phyloP scores from a whole-genome alignment of 2,888 invertebrate species.

The Troides helena region DNA sequence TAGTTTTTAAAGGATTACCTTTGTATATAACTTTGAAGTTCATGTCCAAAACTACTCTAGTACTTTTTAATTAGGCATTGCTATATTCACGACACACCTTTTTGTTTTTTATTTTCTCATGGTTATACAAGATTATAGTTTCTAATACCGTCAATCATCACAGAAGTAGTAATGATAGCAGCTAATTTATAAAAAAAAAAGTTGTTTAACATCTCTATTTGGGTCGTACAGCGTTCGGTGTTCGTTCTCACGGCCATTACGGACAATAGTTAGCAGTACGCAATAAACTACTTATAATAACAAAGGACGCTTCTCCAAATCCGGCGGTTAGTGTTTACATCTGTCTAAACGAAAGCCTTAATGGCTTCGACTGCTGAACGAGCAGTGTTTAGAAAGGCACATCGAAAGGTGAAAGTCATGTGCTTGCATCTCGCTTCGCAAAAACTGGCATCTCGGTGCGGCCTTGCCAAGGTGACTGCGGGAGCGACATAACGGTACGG shows the following conservation, averaged over 20 bases:
- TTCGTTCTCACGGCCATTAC: constrained; percentile 26
- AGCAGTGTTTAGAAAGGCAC: constrained; percentile 74
- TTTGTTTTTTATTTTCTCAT: too few relatives aligned
- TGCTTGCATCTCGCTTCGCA: constrained; percentile 73
- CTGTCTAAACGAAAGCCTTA: constrained; percentile 22
- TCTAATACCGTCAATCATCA: too few relatives aligned
- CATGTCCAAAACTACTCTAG: too few relatives aligned
- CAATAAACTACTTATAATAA: constrained; percentile 5
- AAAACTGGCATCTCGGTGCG: constrained; percentile 74
- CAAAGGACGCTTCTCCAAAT: constrained; percentile 5
- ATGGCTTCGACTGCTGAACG: constrained; percentile 27
- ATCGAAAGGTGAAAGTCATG: constrained; percentile 77
- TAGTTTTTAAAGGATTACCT: too few relatives aligned
- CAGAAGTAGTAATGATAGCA: too few relatives aligned
- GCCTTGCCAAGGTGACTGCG: constrained; percentile 80
- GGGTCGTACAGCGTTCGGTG: background rate
- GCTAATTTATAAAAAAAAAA: too few relatives aligned
- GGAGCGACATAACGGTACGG: constrained; percentile 73
- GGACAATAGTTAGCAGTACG: constrained; percentile 9
- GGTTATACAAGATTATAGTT: too few relatives aligned
- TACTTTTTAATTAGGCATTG: too few relatives aligned
- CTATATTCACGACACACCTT: too few relatives aligned
- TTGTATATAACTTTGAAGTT: too few relatives aligned
- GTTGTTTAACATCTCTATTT: too few relatives aligned
- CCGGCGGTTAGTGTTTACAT: constrained; percentile 11